These are phyloP conservation scores for Dendroctonus ponderosae DNA, from an alignment of 1,140 invertebrate genomes.

Conservation along the genomic window DNA sequence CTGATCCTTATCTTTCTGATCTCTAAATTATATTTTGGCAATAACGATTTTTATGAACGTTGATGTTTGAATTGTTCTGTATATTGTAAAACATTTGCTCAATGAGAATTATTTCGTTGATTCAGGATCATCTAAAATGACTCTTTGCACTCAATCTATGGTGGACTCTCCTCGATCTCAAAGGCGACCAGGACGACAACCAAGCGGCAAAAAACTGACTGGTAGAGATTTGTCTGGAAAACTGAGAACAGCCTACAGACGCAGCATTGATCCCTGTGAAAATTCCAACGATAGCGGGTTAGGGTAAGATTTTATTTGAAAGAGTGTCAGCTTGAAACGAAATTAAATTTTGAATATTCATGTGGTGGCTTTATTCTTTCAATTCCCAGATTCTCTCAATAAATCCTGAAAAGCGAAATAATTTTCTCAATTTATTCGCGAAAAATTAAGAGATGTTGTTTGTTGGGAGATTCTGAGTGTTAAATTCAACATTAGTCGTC, in stretches of 20 bases:
- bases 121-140: slow-evolving; percentile 54
- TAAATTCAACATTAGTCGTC: too few species aligned
- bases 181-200: slow-evolving; percentile 53
- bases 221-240: slow-evolving; percentile 52
- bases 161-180: slow-evolving; percentile 57
- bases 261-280: slow-evolving; percentile 62
- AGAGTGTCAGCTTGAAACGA: too few species aligned
- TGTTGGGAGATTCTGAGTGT: too few species aligned
- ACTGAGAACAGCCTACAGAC: slow-evolving; percentile 52
- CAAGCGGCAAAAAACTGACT: slow-evolving; percentile 55
- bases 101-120: slow-evolving; percentile 3
- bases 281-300: slow-evolving; percentile 83
- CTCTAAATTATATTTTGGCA: too few species aligned
- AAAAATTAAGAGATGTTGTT: too few species aligned
- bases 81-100: background rate
- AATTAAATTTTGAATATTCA: too few species aligned
- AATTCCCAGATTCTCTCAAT: too few species aligned
- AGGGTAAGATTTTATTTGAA: slow-evolving; percentile 55
- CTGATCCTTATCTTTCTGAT: too few species aligned
- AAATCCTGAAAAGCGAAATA: too few species aligned
- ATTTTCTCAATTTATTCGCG: too few species aligned
- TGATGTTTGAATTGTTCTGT: background rate
- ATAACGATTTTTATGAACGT: too few species aligned
- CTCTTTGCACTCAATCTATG: slow-evolving; percentile 63
- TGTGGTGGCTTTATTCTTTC: too few species aligned